Conservation (phyloP, 2,113 vertebrate genomes). For the Conger conger region DNA sequence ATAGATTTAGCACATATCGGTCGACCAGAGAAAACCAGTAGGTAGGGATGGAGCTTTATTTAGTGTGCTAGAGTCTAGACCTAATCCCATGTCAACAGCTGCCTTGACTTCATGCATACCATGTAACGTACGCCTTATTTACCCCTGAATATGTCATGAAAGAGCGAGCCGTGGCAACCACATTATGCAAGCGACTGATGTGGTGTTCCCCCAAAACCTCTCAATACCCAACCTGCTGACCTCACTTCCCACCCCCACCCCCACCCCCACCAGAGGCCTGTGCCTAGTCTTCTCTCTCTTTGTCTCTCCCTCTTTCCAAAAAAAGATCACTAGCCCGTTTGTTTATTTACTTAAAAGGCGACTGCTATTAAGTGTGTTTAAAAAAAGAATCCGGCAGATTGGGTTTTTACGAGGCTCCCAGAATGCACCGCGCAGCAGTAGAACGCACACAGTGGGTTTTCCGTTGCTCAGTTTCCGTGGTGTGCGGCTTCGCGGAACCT, state of each 20-base stretch:
- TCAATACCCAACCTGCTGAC: neutral
- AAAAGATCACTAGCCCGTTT: neutral
- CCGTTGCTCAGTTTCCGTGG: neutral
- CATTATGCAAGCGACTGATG: neutral
- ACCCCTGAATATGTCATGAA: conserved; percentile 2
- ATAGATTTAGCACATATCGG: neutral
- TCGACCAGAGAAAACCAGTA: neutral
- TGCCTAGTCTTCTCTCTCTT: neutral
- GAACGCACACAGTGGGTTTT: neutral
- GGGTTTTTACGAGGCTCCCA: neutral
- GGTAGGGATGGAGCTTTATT: neutral
- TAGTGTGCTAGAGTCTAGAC: no score
- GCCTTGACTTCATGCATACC: neutral
- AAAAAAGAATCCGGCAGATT: neutral
- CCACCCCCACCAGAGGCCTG: neutral
- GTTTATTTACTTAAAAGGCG: neutral
- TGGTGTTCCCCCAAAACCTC: neutral
- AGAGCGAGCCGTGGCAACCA: neutral
- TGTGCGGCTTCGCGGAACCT: neutral
- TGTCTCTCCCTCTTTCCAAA: neutral
- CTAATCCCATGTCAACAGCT: neutral
- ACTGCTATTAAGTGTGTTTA: neutral
- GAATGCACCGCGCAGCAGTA: neutral
- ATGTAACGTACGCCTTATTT: neutral
- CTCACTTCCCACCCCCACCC: no score